Evolutionary conservation across 2,888 invertebrate species (phyloP), one percentile per base, ranked within the genome.

Genomic region (Xanthorhoe designata): DNA sequence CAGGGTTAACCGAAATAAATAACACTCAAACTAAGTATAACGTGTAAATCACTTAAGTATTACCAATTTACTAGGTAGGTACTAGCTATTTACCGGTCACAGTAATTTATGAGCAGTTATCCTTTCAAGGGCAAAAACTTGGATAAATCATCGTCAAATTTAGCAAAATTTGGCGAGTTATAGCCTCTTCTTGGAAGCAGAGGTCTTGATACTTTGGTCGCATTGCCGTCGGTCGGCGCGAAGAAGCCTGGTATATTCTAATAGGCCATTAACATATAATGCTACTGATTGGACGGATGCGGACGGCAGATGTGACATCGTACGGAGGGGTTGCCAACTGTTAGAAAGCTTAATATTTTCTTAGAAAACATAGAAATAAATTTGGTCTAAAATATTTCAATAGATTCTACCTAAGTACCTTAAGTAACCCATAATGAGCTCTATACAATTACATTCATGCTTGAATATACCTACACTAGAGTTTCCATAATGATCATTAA

Each of bases 261-360:
- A 94, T 93, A 89, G 91, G 87, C 90, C 90, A 93, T 94, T 93
- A 92, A 92, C 93, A 94, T 94, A 93, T 93, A 93, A 93, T 94
- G 88, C 89, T 77, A 90, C 94, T 94, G 94, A 95, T 95, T 95
- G 95, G 94, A 92, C 90, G 90, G 89, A 91, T 92, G 90, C 89
- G 88, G 88, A 83, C 85, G 90, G 91, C 87, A 86, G 89, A 88
- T 88, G 88, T 88, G 85, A 90, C 87, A 86, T 85, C 80, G 78
- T 73, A 64, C 9, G 7, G 17, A 86, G 87, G 75, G 76, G 75
- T 75, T 10, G 5, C 1, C 45, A 88, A 90, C 87, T 72, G 77
- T 88, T 51, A 50, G 19, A 6, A 10, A 38, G 38, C 35, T 13
- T 42, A 47, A 47, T 17, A 47, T 17, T 47, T 47, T 47, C 47